Conservation (phyloP, 2,797 vertebrate species). For the Manis crassicaudata region DNA sequence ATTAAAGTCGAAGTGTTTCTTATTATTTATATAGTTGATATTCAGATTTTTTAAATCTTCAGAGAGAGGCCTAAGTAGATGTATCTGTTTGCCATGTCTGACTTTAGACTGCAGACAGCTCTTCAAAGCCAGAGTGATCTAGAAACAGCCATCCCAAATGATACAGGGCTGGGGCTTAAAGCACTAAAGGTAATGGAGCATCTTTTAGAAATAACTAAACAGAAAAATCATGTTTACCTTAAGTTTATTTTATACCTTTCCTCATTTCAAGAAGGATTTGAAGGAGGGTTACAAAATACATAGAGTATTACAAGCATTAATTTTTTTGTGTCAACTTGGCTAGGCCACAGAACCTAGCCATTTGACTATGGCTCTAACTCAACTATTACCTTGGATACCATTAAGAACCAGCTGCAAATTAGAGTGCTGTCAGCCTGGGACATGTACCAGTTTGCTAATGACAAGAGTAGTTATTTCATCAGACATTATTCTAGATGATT, state of each 20-base stretch:
- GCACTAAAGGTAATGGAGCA: not conserved
- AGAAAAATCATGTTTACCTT: not conserved
- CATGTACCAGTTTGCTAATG: too few relatives aligned
- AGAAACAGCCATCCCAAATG: not conserved
- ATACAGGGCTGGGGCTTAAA: not conserved
- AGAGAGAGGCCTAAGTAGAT: not conserved
- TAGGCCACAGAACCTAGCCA: not conserved
- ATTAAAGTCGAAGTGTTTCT: not conserved
- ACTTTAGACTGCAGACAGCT: not conserved
- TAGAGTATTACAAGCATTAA: not conserved
- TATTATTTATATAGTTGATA: not conserved
- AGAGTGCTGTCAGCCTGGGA: too few relatives aligned
- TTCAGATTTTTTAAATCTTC: not conserved
- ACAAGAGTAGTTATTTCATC: not conserved
- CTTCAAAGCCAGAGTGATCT: not conserved
- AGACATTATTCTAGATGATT: not conserved
- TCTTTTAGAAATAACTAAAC: not conserved
- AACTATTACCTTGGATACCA: too few relatives aligned
- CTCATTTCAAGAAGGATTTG: conserved; percentile 19
- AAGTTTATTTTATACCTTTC: not conserved
- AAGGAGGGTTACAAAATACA: not conserved
- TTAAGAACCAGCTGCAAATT: too few relatives aligned
- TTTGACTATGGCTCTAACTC: too few relatives aligned
- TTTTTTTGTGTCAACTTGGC: not conserved
- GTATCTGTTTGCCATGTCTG: not conserved